Percentiles rank a stretch among this genome's conserved stretches.
Conservation (phyloP, 2,888 invertebrate genomes). For the Nasonovia ribisnigri region DNA sequence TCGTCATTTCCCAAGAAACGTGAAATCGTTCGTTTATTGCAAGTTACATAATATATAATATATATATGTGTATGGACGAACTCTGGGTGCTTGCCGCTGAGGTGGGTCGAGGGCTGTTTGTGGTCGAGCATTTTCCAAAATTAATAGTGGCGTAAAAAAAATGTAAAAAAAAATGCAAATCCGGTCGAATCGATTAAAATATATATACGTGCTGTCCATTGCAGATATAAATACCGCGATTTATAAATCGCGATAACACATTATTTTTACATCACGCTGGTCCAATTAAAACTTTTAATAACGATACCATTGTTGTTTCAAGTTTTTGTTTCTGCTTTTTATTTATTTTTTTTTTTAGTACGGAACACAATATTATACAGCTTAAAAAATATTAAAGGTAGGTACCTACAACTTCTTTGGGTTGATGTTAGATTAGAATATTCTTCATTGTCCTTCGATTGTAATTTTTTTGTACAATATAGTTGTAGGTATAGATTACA, state of each 20-base stretch:
- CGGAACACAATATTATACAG: background rate
- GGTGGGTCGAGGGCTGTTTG: background rate
- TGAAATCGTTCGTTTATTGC: slow-evolving; percentile 16
- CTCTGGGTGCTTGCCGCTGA: background rate
- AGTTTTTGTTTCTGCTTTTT: background rate
- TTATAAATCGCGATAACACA: background rate
- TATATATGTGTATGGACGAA: background rate
- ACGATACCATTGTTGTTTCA: slow-evolving; percentile 15
- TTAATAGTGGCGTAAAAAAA: background rate
- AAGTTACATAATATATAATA: background rate
- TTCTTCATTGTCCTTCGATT: slow-evolving; percentile 10
- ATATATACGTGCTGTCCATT: background rate
- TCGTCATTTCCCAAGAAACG: slow-evolving; percentile 31
- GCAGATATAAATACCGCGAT: background rate
- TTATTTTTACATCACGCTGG: background rate
- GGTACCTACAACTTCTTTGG: background rate
- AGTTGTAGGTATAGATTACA: background rate
- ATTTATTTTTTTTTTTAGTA: background rate
- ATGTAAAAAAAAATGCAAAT: background rate
- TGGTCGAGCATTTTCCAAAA: background rate
- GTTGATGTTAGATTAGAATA: background rate
- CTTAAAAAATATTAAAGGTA: background rate
- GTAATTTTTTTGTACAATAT: background rate
- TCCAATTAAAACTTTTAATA: slow-evolving; percentile 34
- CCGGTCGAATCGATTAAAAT: background rate